Conservation (phyloP, 2,797 vertebrate genomes). For the Eulemur coronatus region DNA sequence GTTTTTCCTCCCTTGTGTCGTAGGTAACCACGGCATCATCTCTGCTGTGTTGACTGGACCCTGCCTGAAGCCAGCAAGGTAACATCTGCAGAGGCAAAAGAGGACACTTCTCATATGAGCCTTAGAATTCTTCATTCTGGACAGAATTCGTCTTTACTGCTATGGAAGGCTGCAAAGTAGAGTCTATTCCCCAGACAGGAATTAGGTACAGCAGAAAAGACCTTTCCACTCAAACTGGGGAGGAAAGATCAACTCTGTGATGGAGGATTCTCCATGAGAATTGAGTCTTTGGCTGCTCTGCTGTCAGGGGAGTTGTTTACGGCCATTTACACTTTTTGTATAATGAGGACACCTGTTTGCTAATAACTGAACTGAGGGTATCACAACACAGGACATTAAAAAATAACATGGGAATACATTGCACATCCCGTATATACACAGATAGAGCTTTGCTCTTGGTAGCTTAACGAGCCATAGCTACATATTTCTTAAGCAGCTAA, state of each 20-base stretch:
- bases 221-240: background rate
- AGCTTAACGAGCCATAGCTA: background rate
- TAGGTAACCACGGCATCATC: background rate
- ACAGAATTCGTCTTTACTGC: background rate
- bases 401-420: background rate
- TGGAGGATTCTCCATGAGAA: background rate
- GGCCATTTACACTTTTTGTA: background rate
- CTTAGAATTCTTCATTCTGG: background rate
- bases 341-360: constrained; percentile 53
- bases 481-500: constrained; percentile 43
- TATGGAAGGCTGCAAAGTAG: background rate
- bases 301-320: background rate
- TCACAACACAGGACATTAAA: background rate
- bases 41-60: rapidly evolving
- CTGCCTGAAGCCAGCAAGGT: background rate
- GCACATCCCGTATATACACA: background rate
- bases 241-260: background rate
- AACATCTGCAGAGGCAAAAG: background rate
- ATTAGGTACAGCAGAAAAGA: background rate
- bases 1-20: background rate
- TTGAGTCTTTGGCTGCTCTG: background rate
- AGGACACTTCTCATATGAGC: background rate
- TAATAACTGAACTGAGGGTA: constrained; percentile 9
- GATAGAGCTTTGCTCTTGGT: background rate
- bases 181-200: background rate